Conservation (phyloP, 2,888 invertebrate genomes). For the Lycaena phlaeas region DNA sequence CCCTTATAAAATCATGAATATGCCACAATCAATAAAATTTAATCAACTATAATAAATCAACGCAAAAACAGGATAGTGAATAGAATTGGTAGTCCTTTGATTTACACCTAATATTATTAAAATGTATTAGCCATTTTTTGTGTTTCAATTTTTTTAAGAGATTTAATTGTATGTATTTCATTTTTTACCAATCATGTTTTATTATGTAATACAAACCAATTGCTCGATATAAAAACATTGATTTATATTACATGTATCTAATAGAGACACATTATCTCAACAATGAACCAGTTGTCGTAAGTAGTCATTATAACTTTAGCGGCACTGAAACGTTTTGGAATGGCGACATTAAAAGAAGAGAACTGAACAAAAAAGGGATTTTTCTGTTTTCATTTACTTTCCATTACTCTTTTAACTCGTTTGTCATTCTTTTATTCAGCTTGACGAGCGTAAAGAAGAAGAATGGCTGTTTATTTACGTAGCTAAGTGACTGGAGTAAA, state of each 20-base stretch:
- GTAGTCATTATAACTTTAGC: conserved; percentile 21
- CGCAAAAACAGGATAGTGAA: no score
- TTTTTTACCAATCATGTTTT: no score
- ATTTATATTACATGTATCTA: neutral
- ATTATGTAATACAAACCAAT: no score
- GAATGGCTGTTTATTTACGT: conserved; percentile 60
- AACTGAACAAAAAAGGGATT: conserved; percentile 45
- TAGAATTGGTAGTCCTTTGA: no score
- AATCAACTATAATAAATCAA: no score
- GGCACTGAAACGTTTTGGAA: conserved; percentile 9
- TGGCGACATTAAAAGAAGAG: conserved; percentile 14
- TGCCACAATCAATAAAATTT: no score
- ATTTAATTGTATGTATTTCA: no score
- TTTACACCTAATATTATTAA: no score
- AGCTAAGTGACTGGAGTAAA: conserved; percentile 50
- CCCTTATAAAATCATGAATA: no score
- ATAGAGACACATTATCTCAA: neutral
- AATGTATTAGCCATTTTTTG: no score
- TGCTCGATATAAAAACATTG: no score
- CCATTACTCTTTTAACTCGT: conserved; percentile 66
- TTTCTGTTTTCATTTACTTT: conserved; percentile 67
- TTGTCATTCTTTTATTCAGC: conserved; percentile 62
- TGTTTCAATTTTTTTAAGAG: no score
- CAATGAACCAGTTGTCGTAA: conserved; percentile 12
- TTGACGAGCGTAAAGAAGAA: conserved; percentile 54